These are phyloP conservation scores for Lanistes nyassanus DNA, from an alignment of 1,140 invertebrate species.

Conservation along the genomic window DNA sequence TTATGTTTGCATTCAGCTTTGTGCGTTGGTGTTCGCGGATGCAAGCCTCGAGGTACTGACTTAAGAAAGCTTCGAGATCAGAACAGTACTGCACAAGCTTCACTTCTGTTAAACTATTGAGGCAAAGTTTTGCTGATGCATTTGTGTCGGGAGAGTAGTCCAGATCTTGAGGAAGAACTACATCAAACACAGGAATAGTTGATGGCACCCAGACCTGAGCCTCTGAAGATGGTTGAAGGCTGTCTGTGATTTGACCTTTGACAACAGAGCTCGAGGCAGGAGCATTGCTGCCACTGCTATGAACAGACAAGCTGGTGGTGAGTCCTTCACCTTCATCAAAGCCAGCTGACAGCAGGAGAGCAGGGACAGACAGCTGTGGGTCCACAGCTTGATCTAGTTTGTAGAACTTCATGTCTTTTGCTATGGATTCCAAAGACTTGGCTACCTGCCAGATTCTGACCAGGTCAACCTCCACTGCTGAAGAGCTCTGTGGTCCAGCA, in stretches of 20 bases:
- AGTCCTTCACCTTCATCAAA: constrained; percentile 39
- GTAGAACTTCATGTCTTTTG: constrained; percentile 26
- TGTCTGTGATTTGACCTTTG: background rate
- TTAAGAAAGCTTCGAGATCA: constrained; percentile 27
- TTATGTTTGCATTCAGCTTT: constrained; percentile 20
- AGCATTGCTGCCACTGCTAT: background rate
- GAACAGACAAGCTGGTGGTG: constrained; percentile 2
- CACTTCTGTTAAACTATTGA: constrained; percentile 22
- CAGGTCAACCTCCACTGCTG: constrained; percentile 35
- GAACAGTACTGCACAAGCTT: constrained; percentile 29
- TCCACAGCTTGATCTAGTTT: background rate
- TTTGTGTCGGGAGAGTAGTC: constrained; percentile 10
- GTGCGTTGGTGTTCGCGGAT: constrained; percentile 28
- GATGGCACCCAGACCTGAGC: constrained; percentile 37
- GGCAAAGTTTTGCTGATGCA: constrained; percentile 25
- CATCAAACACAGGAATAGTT: constrained; percentile 34
- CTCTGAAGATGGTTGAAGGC: background rate
- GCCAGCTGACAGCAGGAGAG: constrained; percentile 21
- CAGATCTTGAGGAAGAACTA: constrained; percentile 14
- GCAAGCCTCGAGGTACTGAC: constrained; percentile 40
- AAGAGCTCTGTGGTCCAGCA: constrained; percentile 6
- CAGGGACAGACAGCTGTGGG: constrained; percentile 4
- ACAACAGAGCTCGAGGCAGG: background rate
- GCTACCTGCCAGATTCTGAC: constrained; percentile 30
- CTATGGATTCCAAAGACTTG: constrained; percentile 29